Percentiles rank a stretch among this genome's conserved stretches.
Conservation (phyloP, 1,140 invertebrate genomes). For the Calephelis nemesis region DNA sequence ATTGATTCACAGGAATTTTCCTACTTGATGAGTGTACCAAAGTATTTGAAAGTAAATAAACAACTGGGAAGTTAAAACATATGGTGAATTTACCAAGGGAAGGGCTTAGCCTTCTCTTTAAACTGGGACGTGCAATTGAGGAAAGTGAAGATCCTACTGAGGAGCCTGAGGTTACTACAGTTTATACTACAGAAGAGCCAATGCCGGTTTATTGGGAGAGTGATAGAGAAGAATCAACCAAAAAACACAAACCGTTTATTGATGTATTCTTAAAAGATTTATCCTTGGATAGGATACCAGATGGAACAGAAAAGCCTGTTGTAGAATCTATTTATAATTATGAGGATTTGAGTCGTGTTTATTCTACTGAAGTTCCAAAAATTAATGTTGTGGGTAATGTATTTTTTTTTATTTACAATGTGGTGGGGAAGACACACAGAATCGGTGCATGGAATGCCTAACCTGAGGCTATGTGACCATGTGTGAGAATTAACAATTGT, state of each 20-base stretch:
- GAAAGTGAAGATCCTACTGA: slow-evolving; percentile 48
- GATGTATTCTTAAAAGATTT: slow-evolving; percentile 58
- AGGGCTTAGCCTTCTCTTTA: slow-evolving; percentile 69
- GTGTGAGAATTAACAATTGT: background rate
- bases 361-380: slow-evolving; percentile 57
- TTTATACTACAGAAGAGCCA: slow-evolving; percentile 49
- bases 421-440: slow-evolving; percentile 71
- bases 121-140: slow-evolving; percentile 48
- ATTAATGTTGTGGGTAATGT: slow-evolving; percentile 63
- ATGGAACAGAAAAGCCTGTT: slow-evolving; percentile 56
- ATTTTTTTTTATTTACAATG: slow-evolving; percentile 41
- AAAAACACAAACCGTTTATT: slow-evolving; percentile 59
- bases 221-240: slow-evolving; percentile 51
- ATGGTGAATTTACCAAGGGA: slow-evolving; percentile 71
- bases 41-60: slow-evolving; percentile 55
- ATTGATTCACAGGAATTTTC: slow-evolving; percentile 72
- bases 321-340: slow-evolving; percentile 71
- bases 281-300: slow-evolving; percentile 63
- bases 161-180: slow-evolving; percentile 36
- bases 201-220: slow-evolving; percentile 72
- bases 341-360: slow-evolving; percentile 48
- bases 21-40: slow-evolving; percentile 49
- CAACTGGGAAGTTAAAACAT: slow-evolving; percentile 53
- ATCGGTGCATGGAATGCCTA: slow-evolving; percentile 48
- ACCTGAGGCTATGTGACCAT: background rate